Evolutionary conservation across 2,888 invertebrate species (phyloP).

Genomic region (Caenorhabditis imperialis): DNA sequence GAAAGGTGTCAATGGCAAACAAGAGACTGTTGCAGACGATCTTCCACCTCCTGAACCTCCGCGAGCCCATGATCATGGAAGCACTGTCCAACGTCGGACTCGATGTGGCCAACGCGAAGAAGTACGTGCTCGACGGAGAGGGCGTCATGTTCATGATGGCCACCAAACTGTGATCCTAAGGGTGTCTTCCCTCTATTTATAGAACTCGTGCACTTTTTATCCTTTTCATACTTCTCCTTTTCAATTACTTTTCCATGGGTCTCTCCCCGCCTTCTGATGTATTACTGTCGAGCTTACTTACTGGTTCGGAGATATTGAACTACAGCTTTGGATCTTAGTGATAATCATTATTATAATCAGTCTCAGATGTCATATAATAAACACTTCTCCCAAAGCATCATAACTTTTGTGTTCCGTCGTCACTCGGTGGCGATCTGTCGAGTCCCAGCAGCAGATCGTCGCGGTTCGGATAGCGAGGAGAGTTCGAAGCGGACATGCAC

Average conservation of each 20-base stretch:
- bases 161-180: slow-evolving; percentile 62
- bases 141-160: slow-evolving; percentile 74
- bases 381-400: not conserved
- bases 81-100: slow-evolving; percentile 64
- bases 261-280: slow-evolving; percentile 2
- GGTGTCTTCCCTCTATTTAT: too few relatives aligned
- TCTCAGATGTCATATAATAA: too few relatives aligned
- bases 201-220: slow-evolving; percentile 10
- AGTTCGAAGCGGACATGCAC: too few relatives aligned
- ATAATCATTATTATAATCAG: too few relatives aligned
- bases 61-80: slow-evolving; percentile 63
- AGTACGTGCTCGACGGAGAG: slow-evolving; percentile 68
- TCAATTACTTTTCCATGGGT: not conserved
- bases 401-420: slow-evolving; percentile 32
- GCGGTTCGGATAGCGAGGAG: too few relatives aligned
- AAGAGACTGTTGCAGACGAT: slow-evolving; percentile 57
- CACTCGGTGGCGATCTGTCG: slow-evolving; percentile 25
- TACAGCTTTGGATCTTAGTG: too few relatives aligned
- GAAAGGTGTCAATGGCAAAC: too few relatives aligned
- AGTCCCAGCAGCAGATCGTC: slow-evolving; percentile 20
- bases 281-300: slow-evolving; percentile 35
- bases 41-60: slow-evolving; percentile 70
- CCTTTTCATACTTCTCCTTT: slow-evolving; percentile 28
- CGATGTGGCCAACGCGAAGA: slow-evolving; percentile 57
- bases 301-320: too few relatives aligned